phyloP scores from a whole-genome alignment of 2,797 vertebrate species.

The Malurus leucopterus region DNA sequence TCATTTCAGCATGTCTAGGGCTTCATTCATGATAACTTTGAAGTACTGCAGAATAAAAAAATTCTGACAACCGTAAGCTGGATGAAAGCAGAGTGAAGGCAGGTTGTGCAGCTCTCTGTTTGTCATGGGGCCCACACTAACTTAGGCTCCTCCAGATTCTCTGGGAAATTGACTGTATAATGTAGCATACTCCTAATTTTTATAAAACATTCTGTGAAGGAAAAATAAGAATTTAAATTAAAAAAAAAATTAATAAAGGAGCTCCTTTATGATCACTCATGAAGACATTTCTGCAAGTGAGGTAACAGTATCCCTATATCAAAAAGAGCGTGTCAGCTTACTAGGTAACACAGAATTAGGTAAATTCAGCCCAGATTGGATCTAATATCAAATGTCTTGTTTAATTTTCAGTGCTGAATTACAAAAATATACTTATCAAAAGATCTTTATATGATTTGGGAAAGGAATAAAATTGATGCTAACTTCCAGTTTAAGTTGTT shows the following conservation, averaged over 20 bases:
- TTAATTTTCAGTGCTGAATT: background rate
- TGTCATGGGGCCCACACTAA: background rate
- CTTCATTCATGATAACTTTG: conserved; percentile 35
- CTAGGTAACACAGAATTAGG: background rate
- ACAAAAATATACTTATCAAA: background rate
- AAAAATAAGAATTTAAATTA: background rate
- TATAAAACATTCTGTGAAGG: background rate
- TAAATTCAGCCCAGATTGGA: conserved; percentile 7
- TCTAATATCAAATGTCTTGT: background rate
- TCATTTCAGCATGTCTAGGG: background rate
- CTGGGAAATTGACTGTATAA: background rate
- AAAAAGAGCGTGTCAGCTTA: background rate
- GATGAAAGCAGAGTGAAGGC: background rate
- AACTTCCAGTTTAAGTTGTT: background rate
- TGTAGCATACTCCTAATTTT: background rate
- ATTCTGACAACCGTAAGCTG: background rate
- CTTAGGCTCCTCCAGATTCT: background rate
- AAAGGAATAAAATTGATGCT: background rate
- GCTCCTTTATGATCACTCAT: background rate
- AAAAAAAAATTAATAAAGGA: background rate
- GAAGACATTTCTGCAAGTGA: background rate
- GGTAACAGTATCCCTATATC: background rate
- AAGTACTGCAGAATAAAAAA: conserved; percentile 25
- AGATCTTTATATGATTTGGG: background rate
- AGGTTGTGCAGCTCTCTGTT: background rate